Evolutionary conservation across 2,888 invertebrate species (phyloP).

Genomic region (Aspidiotus destructor): DNA sequence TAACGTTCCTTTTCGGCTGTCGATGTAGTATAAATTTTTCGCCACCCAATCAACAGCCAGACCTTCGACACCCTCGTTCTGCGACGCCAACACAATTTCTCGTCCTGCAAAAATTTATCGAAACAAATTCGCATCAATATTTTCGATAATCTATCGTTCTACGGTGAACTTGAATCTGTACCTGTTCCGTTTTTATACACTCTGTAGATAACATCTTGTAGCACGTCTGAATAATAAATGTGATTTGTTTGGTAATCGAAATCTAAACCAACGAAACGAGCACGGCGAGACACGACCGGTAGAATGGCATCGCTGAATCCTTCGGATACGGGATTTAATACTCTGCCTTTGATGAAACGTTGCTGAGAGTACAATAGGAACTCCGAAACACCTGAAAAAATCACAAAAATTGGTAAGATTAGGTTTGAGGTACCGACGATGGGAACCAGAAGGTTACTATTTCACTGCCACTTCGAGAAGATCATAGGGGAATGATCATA

Average conservation of each 20-base stretch:
- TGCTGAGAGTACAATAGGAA: conserved; percentile 94
- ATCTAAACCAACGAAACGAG: conserved; percentile 89
- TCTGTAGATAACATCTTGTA: conserved; percentile 83
- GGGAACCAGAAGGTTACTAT: no score
- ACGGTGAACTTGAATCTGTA: conserved; percentile 24
- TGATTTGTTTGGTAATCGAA: conserved; percentile 82
- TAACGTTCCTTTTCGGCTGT: conserved; percentile 84
- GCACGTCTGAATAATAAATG: conserved; percentile 95
- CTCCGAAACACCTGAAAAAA: conserved; percentile 56
- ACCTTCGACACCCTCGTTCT: conserved; percentile 95
- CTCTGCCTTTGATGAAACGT: conserved; percentile 88
- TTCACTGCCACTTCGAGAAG: no score
- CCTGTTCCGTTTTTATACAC: conserved; percentile 45
- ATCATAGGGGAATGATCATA: no score
- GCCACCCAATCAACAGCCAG: conserved; percentile 92
- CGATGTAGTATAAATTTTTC: conserved; percentile 90
- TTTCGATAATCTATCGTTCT: no score
- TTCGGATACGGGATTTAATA: conserved; percentile 74
- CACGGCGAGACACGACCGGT: conserved; percentile 82
- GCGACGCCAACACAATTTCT: conserved; percentile 86
- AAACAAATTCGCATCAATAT: not conserved
- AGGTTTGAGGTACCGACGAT: no score
- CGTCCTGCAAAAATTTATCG: conserved; percentile 43
- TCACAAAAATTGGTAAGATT: conserved; percentile 2
- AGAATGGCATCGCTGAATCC: conserved; percentile 91